phyloP scores from a whole-genome alignment of 1,140 invertebrate species.

The Drosophila busckii region DNA sequence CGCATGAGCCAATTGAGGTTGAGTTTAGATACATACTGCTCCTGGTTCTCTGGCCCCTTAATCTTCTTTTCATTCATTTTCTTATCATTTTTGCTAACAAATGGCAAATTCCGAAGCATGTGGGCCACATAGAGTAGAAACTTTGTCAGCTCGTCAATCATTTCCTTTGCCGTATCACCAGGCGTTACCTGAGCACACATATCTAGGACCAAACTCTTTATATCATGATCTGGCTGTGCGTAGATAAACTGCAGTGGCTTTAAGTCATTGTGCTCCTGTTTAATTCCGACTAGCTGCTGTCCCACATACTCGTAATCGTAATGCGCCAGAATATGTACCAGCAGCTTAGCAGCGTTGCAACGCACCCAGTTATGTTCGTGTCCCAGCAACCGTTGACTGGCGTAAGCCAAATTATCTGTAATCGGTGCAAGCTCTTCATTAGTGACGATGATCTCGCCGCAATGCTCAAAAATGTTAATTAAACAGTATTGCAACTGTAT shows the following conservation, averaged over 20 bases:
- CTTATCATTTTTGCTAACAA: conserved; percentile 57
- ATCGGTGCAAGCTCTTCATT: conserved; percentile 76
- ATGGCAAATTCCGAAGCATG: conserved; percentile 81
- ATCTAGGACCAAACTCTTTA: conserved; percentile 86
- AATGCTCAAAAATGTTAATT: conserved; percentile 80
- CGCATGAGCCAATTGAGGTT: conserved; percentile 81
- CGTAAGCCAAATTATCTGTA: conserved; percentile 83
- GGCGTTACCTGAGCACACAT: conserved; percentile 86
- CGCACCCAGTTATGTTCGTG: conserved; percentile 85
- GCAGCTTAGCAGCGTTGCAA: conserved; percentile 85
- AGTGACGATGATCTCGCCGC: conserved; percentile 78
- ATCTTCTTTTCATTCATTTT: conserved; percentile 19
- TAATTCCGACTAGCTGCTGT: conserved; percentile 53
- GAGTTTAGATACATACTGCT: conserved; percentile 42
- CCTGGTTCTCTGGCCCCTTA: conserved; percentile 6
- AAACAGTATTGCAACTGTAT: conserved; percentile 81
- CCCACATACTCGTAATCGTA: conserved; percentile 81
- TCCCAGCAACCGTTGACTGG: conserved; percentile 85
- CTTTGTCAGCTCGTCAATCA: conserved; percentile 86
- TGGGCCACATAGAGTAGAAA: conserved; percentile 86
- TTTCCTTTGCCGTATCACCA: conserved; percentile 80
- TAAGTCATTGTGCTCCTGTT: conserved; percentile 18
- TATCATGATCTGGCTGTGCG: conserved; percentile 80
- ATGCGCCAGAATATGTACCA: conserved; percentile 85
- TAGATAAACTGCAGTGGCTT: conserved; percentile 81